Evolutionary conservation across 1,140 invertebrate genomes (phyloP).

Genomic region (Plutomurus gul): DNA sequence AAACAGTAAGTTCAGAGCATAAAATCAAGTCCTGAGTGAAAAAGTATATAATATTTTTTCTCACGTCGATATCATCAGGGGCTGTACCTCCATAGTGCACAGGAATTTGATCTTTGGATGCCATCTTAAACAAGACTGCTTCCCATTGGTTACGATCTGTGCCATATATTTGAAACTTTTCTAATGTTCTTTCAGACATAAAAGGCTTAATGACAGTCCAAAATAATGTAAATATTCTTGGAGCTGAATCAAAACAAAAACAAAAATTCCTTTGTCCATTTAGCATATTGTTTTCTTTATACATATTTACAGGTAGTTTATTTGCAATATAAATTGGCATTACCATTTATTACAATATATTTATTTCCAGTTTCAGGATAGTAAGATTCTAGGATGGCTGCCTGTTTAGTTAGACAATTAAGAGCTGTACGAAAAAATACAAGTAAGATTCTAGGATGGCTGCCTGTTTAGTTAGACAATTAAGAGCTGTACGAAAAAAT

Average conservation of each 20-base stretch:
- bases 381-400: neutral
- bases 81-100: constrained; percentile 75
- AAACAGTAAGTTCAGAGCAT: no score
- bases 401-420: no score
- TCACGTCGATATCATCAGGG: neutral
- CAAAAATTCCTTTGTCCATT: neutral
- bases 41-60: no score
- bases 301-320: no score
- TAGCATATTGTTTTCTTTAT: no score
- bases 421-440: neutral
- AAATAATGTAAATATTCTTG: neutral
- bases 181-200: constrained; percentile 83
- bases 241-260: neutral
- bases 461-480: neutral
- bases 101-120: constrained; percentile 74
- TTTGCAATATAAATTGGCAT: neutral
- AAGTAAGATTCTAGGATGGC: neutral
- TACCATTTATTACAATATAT: neutral
- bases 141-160: constrained; percentile 76
- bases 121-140: constrained; percentile 67
- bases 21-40: no score
- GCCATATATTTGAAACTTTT: constrained; percentile 86
- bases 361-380: neutral
- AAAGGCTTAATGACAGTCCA: constrained; percentile 71
- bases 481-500: neutral